Evolutionary conservation across 2,888 invertebrate genomes (phyloP), one percentile per base, ranked within the genome.

Genomic region (Cenopis cana): DNA sequence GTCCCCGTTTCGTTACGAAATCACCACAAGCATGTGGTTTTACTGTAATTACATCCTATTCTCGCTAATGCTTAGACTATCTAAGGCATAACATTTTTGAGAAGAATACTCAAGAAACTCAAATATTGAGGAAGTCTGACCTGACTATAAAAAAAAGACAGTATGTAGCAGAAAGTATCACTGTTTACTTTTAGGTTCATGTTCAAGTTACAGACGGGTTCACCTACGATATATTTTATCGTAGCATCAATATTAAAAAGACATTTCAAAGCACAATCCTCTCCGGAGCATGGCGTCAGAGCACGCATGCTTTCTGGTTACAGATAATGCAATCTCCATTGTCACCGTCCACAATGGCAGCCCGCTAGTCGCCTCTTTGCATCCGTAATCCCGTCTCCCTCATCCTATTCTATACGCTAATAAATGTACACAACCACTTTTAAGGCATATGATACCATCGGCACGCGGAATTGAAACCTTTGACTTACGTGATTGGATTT

Each of bases 371-470:
- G 68, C 79, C 78, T 78, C 77, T 80, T 79, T 81, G 80, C 77
- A 82, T 82, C 81, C 78, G 76, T 85, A 85, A 84, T 85, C 81
- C 82, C 77, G 76, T 76, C 77, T 81, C 77, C 77, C 77, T 79
- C 80, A 81, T 83, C 83, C 79, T 81, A 85, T 86, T 85, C 80
- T 82, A 81, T 82, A 81, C 77, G 78, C 81, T 79, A 80, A 81
- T 81, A 81, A 78, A 74, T 70, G 72, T 74, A 74, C 61, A 74
- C 75, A 77, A 76, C 76, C 77, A 79, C 80, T 78, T 80, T 77
- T 78, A 80, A 76, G 78, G 75, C 74, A 75, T 75, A 57, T 52
- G 77, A 80, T 79, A 77, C 76, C 77, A 82, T 81, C 79, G 78
- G 77, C 78, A 79, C 76, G 75, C 73, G 73, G 74, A 78, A 78